Base-by-base conservation (phyloP, 2,888 invertebrate genomes). In the Actias luna region DNA sequence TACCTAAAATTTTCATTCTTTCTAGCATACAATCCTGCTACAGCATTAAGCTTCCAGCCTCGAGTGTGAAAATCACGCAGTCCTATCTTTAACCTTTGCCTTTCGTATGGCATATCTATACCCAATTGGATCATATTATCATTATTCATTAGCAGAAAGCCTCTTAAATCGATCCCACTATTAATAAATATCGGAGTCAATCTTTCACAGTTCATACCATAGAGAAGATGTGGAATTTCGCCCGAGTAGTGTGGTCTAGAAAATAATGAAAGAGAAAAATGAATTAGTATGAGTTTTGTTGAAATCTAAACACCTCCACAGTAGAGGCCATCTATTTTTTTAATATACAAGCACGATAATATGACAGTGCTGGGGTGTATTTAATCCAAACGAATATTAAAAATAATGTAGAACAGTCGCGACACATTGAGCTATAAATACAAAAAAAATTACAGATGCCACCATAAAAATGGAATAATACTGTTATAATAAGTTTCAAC, bases 141-240 rank as follows among this genome's bases (percentile, higher is more conserved):
- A 58, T 95, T 94, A 69, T 93, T 92, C 50, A 95, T 73, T 42
- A 93, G 83, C 5, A 96, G 76, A 72, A 96, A 95, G 1, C 88
- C 87, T 63, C 90, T 87, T 25, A 95, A 84, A 74, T 89, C 87
- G 66, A 95, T 91, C 10, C 88, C 83, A 62, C 82, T 86, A 16
- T 92, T 85, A 60, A 85, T 73, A 67, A 96, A 93, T 2, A 87
- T 61, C 2, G 85, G 75, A 0, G 85, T 83, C 35, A 94, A 83
- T 39, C 83, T 82, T 69, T 94, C 94, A 73, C 94, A 93, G 65
- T 92, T 92, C 93, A 95, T 94, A 2, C 94, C 95, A 70, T 93
- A 92, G 0, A 95, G 81, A 1, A 95, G 88, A 63, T 89, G 83
- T 7, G 84, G 87, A 65, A 95, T 89, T 81, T 95, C 95, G 50